Percentiles rank a stretch among this genome's conserved stretches.
These are phyloP conservation scores for Phenganax subtilis DNA, from an alignment of 92 coral and sea anemone genomes.

Conservation along the genomic window DNA sequence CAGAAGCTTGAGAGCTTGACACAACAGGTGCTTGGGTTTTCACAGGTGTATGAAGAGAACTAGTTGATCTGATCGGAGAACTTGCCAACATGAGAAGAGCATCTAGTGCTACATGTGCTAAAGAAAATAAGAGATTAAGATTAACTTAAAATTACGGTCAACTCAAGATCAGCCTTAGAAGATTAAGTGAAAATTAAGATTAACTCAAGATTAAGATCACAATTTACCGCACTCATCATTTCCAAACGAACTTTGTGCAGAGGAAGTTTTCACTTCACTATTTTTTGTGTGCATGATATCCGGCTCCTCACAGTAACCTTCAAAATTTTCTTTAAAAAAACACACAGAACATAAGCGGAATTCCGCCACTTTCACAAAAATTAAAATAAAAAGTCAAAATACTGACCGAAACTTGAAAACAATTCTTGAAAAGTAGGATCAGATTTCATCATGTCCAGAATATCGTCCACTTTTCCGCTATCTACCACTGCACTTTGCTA, in stretches of 20 bases:
- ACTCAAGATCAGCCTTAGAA: no score
- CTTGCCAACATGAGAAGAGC: slow-evolving; percentile 67
- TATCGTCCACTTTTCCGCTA: slow-evolving; percentile 61
- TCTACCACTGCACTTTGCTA: slow-evolving; percentile 25
- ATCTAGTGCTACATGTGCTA: slow-evolving; percentile 59
- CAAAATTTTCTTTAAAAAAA: slow-evolving; percentile 14
- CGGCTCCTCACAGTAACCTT: slow-evolving; percentile 17
- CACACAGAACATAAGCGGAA: background rate
- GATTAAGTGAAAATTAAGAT: background rate
- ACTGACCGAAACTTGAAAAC: slow-evolving; percentile 62
- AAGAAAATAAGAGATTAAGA: background rate
- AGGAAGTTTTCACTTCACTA: background rate
- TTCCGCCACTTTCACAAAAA: no score
- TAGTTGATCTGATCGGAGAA: slow-evolving; percentile 50
- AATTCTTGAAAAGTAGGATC: slow-evolving; percentile 86
- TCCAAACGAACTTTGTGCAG: background rate
- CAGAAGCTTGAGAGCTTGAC: background rate
- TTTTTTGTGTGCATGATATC: background rate
- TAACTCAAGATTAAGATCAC: background rate
- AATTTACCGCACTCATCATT: background rate
- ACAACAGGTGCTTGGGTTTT: background rate
- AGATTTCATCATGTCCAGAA: slow-evolving; percentile 66
- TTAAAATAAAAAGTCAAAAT: background rate
- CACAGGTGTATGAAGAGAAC: background rate
- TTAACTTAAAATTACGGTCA: no score